Evolutionary conservation across 2,797 vertebrate genomes (phyloP), one percentile per base, ranked within the genome.

Genomic region (Ispidina picta): DNA sequence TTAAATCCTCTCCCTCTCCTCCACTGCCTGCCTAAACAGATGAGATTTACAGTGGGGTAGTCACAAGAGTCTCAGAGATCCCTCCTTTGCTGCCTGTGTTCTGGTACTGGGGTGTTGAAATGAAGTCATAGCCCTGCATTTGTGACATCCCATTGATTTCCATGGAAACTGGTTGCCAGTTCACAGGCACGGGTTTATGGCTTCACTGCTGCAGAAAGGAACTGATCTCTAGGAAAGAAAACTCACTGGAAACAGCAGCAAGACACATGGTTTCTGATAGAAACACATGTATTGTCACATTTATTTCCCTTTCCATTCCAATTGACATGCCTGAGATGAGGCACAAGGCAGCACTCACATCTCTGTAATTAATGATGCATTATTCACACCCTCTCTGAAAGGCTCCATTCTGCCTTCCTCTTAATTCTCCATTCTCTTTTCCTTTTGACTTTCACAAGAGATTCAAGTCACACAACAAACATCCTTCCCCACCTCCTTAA

Each of bases 111-210:
- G 4, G 33, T 86, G 54, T 80, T 75, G 82, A 94, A 75, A 86
- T 92, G 85, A 95, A 94, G 88, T 92, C 87, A 79, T 66, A 86
- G 65, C 2, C 0, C 64, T 89, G 46, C 28, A 29, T 84, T 88
- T 88, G 86, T 94, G 94, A 89, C 86, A 94, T 91, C 77, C 41
- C 21, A 70, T 94, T 91, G 76, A 95, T 96, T 96, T 93, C 94
- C 95, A 93, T 94, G 89, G 93, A 95, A 95, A 94, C 90, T 84
- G 60, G 79, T 94, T 86, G 87, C 81, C 73, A 66, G 83, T 65
- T 93, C 64, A 70, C 62, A 91, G 65, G 70, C 44, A 49, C 4
- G 3, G 52, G 26, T 43, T 90, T 89, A 74, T 85, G 69, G 81
- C 59, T 95, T 94, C 74, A 16, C 44, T 77, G 93, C 48, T 69